These are phyloP conservation scores for Atrichornis clamosus DNA, from an alignment of 2,113 vertebrate species.

Conservation along the genomic window DNA sequence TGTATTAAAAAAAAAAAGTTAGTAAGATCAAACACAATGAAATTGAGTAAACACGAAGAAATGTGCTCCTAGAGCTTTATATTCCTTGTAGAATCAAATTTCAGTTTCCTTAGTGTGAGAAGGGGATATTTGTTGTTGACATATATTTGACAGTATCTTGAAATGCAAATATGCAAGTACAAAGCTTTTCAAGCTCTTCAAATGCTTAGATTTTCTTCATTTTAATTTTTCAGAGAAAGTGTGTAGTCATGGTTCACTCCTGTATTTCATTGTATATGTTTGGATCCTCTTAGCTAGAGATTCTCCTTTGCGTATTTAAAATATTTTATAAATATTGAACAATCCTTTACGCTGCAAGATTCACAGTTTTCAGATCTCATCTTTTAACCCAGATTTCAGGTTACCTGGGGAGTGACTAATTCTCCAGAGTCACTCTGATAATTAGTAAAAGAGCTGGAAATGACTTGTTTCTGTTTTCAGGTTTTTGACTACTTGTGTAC, in stretches of 20 bases:
- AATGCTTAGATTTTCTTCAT: neutral
- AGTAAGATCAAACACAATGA: neutral
- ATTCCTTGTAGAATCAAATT: neutral
- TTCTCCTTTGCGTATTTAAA: neutral
- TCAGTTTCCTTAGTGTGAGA: neutral
- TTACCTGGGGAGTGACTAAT: neutral
- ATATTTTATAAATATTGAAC: neutral
- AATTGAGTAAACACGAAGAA: neutral
- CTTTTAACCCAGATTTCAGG: neutral
- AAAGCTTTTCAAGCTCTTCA: neutral
- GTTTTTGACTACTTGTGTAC: neutral
- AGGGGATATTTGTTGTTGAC: neutral
- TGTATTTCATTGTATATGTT: neutral
- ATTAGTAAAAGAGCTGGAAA: neutral
- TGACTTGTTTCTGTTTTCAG: neutral
- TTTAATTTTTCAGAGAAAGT: neutral
- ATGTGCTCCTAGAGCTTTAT: neutral
- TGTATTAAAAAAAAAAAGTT: neutral
- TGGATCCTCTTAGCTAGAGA: neutral
- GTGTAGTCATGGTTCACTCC: neutral
- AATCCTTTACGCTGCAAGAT: neutral
- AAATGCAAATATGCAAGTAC: neutral
- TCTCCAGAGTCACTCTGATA: neutral
- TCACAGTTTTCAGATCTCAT: neutral
- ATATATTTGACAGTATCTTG: neutral